phyloP scores from a whole-genome alignment of 1,140 invertebrate species.

The Drosophila simulans region DNA sequence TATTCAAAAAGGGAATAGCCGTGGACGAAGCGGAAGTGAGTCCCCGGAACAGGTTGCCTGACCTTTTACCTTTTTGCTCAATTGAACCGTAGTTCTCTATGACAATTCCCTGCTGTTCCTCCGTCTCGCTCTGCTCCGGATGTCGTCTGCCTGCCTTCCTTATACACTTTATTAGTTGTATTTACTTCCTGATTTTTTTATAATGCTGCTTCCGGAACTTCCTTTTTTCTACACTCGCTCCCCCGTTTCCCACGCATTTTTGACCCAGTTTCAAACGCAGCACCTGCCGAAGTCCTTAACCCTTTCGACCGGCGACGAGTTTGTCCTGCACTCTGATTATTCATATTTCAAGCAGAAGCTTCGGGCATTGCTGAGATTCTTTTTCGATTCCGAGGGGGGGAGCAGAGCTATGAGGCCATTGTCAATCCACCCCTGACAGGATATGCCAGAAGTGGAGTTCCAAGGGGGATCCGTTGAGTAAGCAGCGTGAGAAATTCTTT shows the following conservation, averaged over 20 bases:
- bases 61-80: conserved; percentile 69
- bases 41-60: conserved; percentile 69
- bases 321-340: conserved; percentile 36
- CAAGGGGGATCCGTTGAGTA: conserved; percentile 36
- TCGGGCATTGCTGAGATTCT: conserved; percentile 63
- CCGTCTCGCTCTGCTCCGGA: conserved; percentile 44
- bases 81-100: conserved; percentile 38
- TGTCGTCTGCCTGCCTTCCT: conserved; percentile 58
- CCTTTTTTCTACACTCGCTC: background rate
- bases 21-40: conserved; percentile 58
- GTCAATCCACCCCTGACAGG: conserved; percentile 62
- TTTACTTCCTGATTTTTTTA: conserved; percentile 69
- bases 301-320: conserved; percentile 55
- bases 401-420: conserved; percentile 44
- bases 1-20: conserved; percentile 59
- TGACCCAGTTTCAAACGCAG: conserved; percentile 59
- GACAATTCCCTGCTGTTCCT: conserved; percentile 21
- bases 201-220: conserved; percentile 31
- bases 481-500: conserved; percentile 82
- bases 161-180: conserved; percentile 73
- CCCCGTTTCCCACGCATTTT: conserved; percentile 62
- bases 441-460: conserved; percentile 55
- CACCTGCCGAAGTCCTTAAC: conserved; percentile 56
- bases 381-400: conserved; percentile 10
- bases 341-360: conserved; percentile 46